Conservation (phyloP, 2,888 invertebrate genomes). For the Erebia epiphron region DNA sequence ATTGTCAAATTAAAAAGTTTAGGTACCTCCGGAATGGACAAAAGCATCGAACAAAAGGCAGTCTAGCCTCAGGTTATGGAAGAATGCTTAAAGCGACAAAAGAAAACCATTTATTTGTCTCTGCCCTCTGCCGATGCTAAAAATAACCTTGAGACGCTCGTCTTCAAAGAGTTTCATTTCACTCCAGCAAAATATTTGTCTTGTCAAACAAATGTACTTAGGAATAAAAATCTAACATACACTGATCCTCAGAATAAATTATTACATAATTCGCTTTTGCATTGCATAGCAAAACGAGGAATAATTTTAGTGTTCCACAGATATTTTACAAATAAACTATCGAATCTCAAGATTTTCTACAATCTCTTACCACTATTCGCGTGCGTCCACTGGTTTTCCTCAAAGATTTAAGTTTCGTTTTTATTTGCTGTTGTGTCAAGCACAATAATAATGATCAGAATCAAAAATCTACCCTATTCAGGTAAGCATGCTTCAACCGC, state of each 20-base stretch:
- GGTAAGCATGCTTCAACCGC: conserved; percentile 1
- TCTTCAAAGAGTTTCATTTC: conserved; percentile 17
- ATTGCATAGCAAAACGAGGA: too few species aligned
- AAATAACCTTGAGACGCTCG: conserved; percentile 19
- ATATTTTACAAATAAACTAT: too few species aligned
- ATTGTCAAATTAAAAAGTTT: conserved; percentile 19
- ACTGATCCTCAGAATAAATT: too few species aligned
- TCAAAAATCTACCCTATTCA: background rate
- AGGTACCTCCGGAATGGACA: conserved; percentile 3
- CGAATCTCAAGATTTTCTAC: too few species aligned
- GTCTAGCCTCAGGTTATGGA: conserved; percentile 11
- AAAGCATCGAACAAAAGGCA: conserved; percentile 17
- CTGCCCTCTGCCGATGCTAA: conserved; percentile 20
- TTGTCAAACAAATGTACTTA: conserved; percentile 24
- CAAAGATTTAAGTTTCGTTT: too few species aligned
- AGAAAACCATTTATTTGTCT: conserved; percentile 22
- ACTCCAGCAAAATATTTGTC: conserved; percentile 19
- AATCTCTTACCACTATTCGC: background rate
- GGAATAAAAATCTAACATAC: conserved; percentile 17
- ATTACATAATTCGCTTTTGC: too few species aligned
- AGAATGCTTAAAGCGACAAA: conserved; percentile 14
- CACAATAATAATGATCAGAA: too few species aligned
- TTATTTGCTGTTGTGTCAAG: too few species aligned
- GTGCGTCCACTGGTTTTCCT: too few species aligned
- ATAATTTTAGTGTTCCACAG: too few species aligned